Evolutionary conservation across 2,888 invertebrate species (phyloP), one percentile per base, ranked within the genome.

Genomic region (Xanthia icteritia): DNA sequence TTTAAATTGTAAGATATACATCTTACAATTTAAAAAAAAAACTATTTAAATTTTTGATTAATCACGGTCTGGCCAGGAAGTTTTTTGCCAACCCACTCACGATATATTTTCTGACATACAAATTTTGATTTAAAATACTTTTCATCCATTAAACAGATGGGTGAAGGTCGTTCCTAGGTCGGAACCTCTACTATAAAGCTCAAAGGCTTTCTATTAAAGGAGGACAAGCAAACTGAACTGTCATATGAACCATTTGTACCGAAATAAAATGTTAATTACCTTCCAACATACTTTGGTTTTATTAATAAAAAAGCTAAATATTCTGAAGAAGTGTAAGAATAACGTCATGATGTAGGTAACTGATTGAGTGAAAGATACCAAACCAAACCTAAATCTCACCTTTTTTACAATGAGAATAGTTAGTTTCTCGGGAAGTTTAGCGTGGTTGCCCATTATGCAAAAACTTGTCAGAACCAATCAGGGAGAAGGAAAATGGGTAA

Each of bases 201-300:
- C 64, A 64, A 73, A 84, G 65, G 51, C 63, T 70, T 60, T 9
- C 68, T 77, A 60, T 77, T 76, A 45, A 64, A 66, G 54, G 11
- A 36, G 17, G 23, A 23, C 15, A 64, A 42, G 42, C 27, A 63
- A 56, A 72, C 15, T 45, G 27, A 17, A 64, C 20, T 68, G 31
- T 61, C 61, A 42, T 61, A 51, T 56, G 15, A 68, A 63, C 11
- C 48, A 54, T 77, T 78, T 72, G 0, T 65, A 5, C 27, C 1
- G 11, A 64, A 64, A 70, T 56, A 82, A 65, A 76, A 58, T 13
- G 20, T 81, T 60, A 42, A 76, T 58, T 48, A 42, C 2, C 23
- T 23, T 36, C 15, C 13, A 58, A 36, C 54, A 58, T 64, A 54
- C 48, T 66, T 58, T 39, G 0, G 15, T 82, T 8, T 51, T 11